Evolutionary conservation across 2,797 vertebrate genomes (phyloP), one percentile per base, ranked within the genome.

Genomic region (Amblyopsis hoosieri): DNA sequence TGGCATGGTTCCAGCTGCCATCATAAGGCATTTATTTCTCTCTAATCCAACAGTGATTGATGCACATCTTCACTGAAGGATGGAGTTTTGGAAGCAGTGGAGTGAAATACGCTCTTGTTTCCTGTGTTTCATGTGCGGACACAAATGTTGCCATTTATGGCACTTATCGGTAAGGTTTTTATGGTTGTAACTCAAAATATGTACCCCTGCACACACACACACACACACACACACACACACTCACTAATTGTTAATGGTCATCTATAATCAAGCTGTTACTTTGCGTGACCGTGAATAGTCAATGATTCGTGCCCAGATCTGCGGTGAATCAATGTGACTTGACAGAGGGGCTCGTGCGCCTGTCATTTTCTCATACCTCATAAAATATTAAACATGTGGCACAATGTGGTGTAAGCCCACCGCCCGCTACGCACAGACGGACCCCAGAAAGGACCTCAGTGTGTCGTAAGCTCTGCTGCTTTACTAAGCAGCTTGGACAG

Each of bases 321-420:
- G 66, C 58, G 54, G 61, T 77, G 79, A 86, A 86, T 89, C 83
- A 79, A 86, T 83, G 71, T 4, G 78, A 85, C 72, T 69, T 82
- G 85, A 89, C 78, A 45, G 80, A 87, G 80, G 80, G 81, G 84
- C 83, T 87, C 86, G 81, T 81, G 82, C 75, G 80, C 71, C 68
- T 82, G 79, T 88, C 86, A 82, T 82, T 76, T 84, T 75, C 75
- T 57, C 52, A 48, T 75, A 76, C 64, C 62, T 67, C 46, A 57
- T 82, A 73, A 85, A 83, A 85, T 79, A 88, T 85, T 79, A 85
- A 81, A 79, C 50, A 50, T 75, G 66, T 85, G 82, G 79, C 79
- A 83, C 49, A 50, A 54, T 66, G 76, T 61, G 76, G 63, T 67
- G 61, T 69, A 49, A 66, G 72, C 62, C 23, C 71, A 52, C 61